These are phyloP conservation scores for Coleophora flavipennella DNA, from an alignment of 2,888 invertebrate genomes.

Conservation along the genomic window DNA sequence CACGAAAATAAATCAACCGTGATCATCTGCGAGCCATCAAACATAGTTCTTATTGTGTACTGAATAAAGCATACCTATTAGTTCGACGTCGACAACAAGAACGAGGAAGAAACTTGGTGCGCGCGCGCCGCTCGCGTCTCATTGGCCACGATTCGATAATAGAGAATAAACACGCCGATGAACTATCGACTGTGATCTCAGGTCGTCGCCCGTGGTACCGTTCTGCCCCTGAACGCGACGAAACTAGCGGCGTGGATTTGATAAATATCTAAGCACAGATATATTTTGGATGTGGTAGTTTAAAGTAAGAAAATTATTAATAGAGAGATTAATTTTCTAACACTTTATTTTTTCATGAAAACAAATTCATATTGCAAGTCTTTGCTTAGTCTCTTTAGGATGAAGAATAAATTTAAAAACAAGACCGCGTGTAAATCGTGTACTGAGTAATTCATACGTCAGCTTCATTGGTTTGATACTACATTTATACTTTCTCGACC, in stretches of 20 bases:
- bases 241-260: constrained; percentile 34
- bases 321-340: too few species aligned
- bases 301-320: background rate
- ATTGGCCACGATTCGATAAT: constrained; percentile 20
- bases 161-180: constrained; percentile 61
- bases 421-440: too few species aligned
- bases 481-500: too few species aligned
- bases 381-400: too few species aligned
- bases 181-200: constrained; percentile 64
- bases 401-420: too few species aligned
- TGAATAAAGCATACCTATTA: background rate
- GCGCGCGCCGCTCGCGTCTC: constrained; percentile 8
- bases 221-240: constrained; percentile 66
- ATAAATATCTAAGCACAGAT: constrained; percentile 15
- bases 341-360: too few species aligned
- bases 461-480: too few species aligned
- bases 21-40: too few species aligned
- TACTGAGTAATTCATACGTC: too few species aligned
- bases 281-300: constrained; percentile 32
- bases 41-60: too few species aligned
- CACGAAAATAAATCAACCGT: background rate
- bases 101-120: constrained; percentile 15
- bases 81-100: background rate
- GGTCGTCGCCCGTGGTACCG: constrained; percentile 71
- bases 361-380: too few species aligned